Conservation (phyloP, 2,797 vertebrate species). For the Enteromius thamalakanensis region DNA sequence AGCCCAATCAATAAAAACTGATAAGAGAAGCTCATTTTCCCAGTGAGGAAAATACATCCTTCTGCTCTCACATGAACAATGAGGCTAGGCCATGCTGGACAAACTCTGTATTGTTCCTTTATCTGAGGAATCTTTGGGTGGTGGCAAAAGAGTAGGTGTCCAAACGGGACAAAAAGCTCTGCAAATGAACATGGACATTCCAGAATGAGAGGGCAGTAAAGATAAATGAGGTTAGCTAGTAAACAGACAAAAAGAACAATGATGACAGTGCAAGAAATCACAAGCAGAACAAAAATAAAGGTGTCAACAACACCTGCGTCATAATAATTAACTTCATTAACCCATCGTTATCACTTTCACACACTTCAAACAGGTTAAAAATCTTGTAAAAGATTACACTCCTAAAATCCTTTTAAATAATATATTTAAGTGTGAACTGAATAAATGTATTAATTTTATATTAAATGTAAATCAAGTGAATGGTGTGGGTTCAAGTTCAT, state of each 20-base stretch:
- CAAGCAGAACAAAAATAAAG: background rate
- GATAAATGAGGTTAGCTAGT: background rate
- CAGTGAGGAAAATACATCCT: slow-evolving; percentile 54
- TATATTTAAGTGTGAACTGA: background rate
- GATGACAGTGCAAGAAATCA: background rate
- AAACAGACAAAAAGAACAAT: slow-evolving; percentile 2
- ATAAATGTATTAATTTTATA: background rate
- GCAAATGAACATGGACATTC: slow-evolving; percentile 47
- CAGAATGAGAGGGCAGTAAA: slow-evolving; percentile 3
- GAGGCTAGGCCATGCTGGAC: slow-evolving; percentile 55
- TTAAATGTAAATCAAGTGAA: background rate
- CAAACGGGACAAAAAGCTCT: slow-evolving; percentile 44
- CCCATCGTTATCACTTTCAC: background rate
- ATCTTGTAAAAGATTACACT: background rate
- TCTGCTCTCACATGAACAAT: slow-evolving; percentile 16
- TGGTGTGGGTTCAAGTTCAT: background rate
- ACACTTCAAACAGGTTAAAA: background rate
- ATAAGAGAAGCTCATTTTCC: slow-evolving; percentile 54
- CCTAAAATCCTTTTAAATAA: background rate
- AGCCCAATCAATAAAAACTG: slow-evolving; percentile 61
- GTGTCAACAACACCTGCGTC: background rate
- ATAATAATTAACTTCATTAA: slow-evolving; percentile 1
- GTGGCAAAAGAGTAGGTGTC: slow-evolving; percentile 45
- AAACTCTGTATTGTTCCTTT: slow-evolving; percentile 66
- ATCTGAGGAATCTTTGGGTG: slow-evolving; percentile 62